phyloP scores from a whole-genome alignment of 1,140 invertebrate species.

The Pygmarrhopalites habei region DNA sequence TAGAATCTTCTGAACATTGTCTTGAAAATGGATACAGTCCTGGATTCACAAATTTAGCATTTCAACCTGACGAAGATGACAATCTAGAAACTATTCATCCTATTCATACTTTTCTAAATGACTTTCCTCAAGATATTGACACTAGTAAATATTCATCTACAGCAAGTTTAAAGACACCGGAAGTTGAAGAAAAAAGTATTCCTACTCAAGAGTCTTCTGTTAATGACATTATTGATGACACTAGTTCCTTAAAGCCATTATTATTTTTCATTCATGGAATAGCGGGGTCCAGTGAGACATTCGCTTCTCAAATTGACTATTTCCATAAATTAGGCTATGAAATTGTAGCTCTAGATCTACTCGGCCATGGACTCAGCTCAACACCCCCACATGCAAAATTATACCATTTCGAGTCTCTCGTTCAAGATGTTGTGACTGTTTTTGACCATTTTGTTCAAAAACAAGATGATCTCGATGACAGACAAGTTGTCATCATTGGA shows the following conservation, averaged over 20 bases:
- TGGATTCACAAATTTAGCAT: constrained; percentile 27
- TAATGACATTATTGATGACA: background rate
- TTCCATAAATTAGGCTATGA: constrained; percentile 58
- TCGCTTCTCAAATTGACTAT: constrained; percentile 56
- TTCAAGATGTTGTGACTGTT: constrained; percentile 54
- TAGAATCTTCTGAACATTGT: constrained; percentile 14
- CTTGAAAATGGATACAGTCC: background rate
- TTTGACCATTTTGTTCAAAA: constrained; percentile 56
- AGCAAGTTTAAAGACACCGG: background rate
- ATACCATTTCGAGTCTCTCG: constrained; percentile 59
- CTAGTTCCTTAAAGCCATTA: constrained; percentile 43
- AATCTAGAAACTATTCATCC: background rate
- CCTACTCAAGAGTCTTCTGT: background rate
- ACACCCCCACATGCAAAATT: constrained; percentile 52
- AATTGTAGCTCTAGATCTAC: constrained; percentile 60
- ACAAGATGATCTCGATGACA: constrained; percentile 37
- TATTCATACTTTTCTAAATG: background rate
- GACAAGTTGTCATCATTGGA: constrained; percentile 51
- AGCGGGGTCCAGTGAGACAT: constrained; percentile 61
- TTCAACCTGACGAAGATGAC: constrained; percentile 21
- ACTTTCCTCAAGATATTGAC: background rate
- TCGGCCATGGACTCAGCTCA: constrained; percentile 64
- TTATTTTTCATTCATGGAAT: constrained; percentile 67
- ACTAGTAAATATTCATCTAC: background rate
- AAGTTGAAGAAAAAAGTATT: background rate